A percentile compares a stretch with the other conserved stretches of the same genome.
Evolutionary conservation across 2,888 invertebrate genomes (phyloP).

Genomic region (Ochropacha duplaris): DNA sequence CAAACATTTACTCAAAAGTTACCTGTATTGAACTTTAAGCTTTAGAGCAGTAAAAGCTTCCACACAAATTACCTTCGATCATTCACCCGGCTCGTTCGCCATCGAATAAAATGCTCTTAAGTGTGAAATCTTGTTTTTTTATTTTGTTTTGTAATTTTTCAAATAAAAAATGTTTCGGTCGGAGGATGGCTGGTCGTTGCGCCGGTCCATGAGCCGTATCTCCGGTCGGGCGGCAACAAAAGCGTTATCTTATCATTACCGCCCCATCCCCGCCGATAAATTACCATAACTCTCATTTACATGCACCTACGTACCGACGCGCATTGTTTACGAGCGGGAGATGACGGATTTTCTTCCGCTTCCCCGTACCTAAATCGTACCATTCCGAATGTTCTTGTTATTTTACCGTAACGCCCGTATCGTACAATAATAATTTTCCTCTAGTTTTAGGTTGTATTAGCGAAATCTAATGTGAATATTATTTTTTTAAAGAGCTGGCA

Average conservation of each 20-base stretch:
- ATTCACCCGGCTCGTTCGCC: conserved; percentile 33
- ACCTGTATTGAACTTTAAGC: neutral
- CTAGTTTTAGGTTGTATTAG: neutral
- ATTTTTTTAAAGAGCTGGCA: neutral
- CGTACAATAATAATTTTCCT: neutral
- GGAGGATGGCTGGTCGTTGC: conserved; percentile 20
- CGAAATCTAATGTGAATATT: neutral
- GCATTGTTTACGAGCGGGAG: conserved; percentile 74
- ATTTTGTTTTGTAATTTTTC: conserved; percentile 52
- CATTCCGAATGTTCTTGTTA: conserved; percentile 13
- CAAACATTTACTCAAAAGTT: neutral
- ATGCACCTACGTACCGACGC: conserved; percentile 66
- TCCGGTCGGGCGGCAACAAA: conserved; percentile 63
- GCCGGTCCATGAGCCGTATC: conserved; percentile 58
- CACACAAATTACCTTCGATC: conserved; percentile 35
- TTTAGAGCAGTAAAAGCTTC: conserved; percentile 35
- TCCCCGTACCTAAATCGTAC: conserved; percentile 38
- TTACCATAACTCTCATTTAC: conserved; percentile 80
- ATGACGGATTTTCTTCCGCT: conserved; percentile 81
- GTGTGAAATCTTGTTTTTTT: conserved; percentile 55
- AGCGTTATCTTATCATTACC: conserved; percentile 77
- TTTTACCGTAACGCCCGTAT: neutral
- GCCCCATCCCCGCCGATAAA: conserved; percentile 70
- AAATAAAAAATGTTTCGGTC: conserved; percentile 39
- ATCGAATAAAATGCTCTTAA: conserved; percentile 45